Base-by-base conservation (phyloP, 2,113 vertebrate genomes). In the Anolis carolinensis region DNA sequence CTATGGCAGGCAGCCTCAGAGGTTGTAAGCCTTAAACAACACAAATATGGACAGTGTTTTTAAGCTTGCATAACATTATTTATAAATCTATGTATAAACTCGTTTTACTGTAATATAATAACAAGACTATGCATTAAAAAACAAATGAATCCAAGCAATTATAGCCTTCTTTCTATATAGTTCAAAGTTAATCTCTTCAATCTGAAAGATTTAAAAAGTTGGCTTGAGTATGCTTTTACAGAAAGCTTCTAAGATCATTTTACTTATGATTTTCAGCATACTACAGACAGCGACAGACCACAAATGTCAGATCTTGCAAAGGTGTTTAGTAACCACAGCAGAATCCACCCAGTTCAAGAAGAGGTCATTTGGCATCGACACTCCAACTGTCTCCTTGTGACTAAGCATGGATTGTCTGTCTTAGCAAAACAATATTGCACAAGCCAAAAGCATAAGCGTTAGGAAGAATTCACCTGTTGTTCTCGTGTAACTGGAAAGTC, bases 401-500 rank as follows among this genome's bases (percentile, higher is more conserved):
- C 65, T 21, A 23, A 73, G 32, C 36, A 23, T 52, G 65, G 14
- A 30, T 18, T 18, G 8, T 23, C 55, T 83, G 55, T 48, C 16
- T 14, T 32, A 63, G 52, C 14, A 63, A 74, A 83, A 39, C 52
- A n/a, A 25, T 63, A 44, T 72, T 83, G 52, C 82, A 63, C n/a
- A 63, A 75, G 74, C 23, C 14, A 20, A 83, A 75, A n/a, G n/a
- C 71, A 75, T 44, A 71, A 34, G 2, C 1, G 20, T 39, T 59
- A 39, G 68, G 70, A 73, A 71, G 72, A 63, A 27, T 62, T 27
- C 44, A 74, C 71, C 71, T 73, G 71, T n/a, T 27, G 32, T 74
- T 83, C 71, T 71, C 74, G 71, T 44, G 63, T 44, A 74, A 63
- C 82, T 63, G 55, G 82, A 74, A 74, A 75, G 74, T 63, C 65